phyloP scores from a whole-genome alignment of 2,888 invertebrate genomes.

The Steinernema carpocapsae region DNA sequence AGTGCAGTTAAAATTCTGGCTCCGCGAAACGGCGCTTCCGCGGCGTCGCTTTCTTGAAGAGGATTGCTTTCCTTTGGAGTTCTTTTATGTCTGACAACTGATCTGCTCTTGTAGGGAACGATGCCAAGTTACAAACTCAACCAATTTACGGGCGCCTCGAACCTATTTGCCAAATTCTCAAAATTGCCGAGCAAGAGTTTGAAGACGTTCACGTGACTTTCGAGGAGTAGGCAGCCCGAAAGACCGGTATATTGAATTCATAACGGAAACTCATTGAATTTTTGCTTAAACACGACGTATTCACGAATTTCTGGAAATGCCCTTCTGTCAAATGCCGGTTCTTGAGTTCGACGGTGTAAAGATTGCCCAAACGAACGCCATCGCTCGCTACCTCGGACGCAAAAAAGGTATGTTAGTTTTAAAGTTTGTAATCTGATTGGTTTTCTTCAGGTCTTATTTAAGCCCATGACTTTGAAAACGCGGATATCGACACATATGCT shows the following conservation, averaged over 20 bases:
- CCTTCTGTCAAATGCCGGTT: neutral
- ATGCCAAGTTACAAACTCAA: conserved; percentile 53
- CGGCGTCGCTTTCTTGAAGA: too few species aligned
- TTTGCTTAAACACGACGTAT: too few species aligned
- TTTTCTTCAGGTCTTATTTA: conserved; percentile 49
- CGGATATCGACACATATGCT: conserved; percentile 59
- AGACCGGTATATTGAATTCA: conserved; percentile 47
- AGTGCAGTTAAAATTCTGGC: too few species aligned
- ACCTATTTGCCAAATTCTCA: conserved; percentile 55
- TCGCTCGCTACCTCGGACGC: neutral
- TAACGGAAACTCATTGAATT: too few species aligned
- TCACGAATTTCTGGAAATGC: neutral
- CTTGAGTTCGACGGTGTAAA: neutral
- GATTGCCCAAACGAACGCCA: neutral
- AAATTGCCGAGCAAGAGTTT: conserved; percentile 52
- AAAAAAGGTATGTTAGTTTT: neutral
- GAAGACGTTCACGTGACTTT: conserved; percentile 51
- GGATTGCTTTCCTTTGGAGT: too few species aligned
- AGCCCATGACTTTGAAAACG: conserved; percentile 52
- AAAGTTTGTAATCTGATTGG: neutral
- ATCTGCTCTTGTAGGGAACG: neutral
- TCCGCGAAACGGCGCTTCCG: too few species aligned
- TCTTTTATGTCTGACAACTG: too few species aligned
- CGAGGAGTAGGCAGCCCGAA: conserved; percentile 57
- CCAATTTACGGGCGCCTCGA: conserved; percentile 59